Percentiles rank a stretch among this genome's conserved stretches.
These are phyloP conservation scores for Liolophura sinensis DNA, from an alignment of 1,140 invertebrate genomes.

Conservation along the genomic window DNA sequence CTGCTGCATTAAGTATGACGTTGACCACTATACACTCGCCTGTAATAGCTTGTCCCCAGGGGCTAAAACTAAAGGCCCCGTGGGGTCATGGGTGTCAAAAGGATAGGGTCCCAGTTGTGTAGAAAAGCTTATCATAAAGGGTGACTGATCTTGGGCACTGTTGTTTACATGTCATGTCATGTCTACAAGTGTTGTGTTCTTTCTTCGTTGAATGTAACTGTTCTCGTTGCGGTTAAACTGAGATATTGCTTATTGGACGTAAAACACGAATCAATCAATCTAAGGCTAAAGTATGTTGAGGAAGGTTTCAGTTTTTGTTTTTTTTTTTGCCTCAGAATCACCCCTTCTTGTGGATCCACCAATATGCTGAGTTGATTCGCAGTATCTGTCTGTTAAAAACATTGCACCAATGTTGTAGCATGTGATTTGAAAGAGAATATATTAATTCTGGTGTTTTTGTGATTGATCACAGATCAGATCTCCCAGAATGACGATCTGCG, in stretches of 20 bases:
- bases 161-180: background rate
- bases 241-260: conserved; percentile 7
- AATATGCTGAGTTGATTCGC: background rate
- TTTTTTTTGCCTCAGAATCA: background rate
- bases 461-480: conserved; percentile 34
- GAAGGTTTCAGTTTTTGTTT: background rate
- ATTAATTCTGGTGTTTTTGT: too few relatives aligned
- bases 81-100: conserved; percentile 2
- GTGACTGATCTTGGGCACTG: background rate
- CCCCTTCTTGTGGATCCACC: background rate
- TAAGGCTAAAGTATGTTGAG: too few relatives aligned
- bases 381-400: too few relatives aligned
- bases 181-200: background rate
- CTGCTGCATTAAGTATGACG: too few relatives aligned
- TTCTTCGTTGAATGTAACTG: conserved; percentile 1
- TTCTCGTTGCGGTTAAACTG: background rate
- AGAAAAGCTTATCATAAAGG: background rate
- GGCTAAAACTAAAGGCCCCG: too few relatives aligned
- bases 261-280: too few relatives aligned
- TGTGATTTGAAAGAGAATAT: too few relatives aligned
- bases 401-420: too few relatives aligned
- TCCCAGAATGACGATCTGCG: conserved; percentile 46
- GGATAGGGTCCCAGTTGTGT: background rate
- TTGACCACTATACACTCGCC: too few relatives aligned
- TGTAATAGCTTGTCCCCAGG: too few relatives aligned